Percentiles rank a stretch among this genome's conserved stretches.
These are phyloP conservation scores for Philopotamus ludificatus DNA, from an alignment of 1,140 invertebrate genomes.

Conservation along the genomic window DNA sequence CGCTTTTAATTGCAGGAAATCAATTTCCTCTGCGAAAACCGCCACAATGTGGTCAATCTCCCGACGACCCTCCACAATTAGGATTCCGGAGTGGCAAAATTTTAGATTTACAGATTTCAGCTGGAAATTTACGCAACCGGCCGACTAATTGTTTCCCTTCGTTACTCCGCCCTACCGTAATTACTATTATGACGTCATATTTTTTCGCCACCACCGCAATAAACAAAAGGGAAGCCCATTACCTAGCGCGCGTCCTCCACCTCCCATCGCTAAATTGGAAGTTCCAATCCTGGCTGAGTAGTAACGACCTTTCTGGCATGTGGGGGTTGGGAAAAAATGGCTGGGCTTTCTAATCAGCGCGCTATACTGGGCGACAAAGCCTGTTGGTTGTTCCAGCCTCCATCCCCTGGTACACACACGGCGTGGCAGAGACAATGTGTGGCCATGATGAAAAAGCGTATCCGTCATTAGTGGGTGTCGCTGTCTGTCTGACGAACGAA, in stretches of 20 bases:
- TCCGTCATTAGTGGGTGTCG: slow-evolving; percentile 24
- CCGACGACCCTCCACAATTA: not conserved
- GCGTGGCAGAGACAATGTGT: not conserved
- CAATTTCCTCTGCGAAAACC: too few relatives aligned
- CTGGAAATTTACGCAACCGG: too few relatives aligned
- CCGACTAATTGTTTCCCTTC: too few relatives aligned
- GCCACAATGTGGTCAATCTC: not conserved
- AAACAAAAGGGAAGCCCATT: slow-evolving; percentile 5
- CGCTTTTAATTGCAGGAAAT: too few relatives aligned
- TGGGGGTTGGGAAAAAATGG: not conserved
- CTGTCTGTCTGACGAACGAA: slow-evolving; percentile 9
- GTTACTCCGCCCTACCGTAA: too few relatives aligned
- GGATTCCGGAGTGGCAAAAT: too few relatives aligned
- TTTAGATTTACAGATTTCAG: too few relatives aligned
- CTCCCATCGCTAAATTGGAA: slow-evolving; percentile 9
- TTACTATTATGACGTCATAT: not conserved
- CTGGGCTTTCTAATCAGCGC: slow-evolving; percentile 26
- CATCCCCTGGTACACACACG: too few relatives aligned
- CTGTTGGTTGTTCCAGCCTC: not conserved
- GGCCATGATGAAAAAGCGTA: slow-evolving; percentile 4
- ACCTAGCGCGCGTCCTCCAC: not conserved
- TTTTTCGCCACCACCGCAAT: not conserved
- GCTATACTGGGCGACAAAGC: slow-evolving; percentile 2
- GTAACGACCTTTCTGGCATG: not conserved
- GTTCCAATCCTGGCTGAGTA: not conserved